These are phyloP conservation scores for Desmodus rotundus DNA, from an alignment of 2,113 vertebrate genomes.

Conservation along the genomic window DNA sequence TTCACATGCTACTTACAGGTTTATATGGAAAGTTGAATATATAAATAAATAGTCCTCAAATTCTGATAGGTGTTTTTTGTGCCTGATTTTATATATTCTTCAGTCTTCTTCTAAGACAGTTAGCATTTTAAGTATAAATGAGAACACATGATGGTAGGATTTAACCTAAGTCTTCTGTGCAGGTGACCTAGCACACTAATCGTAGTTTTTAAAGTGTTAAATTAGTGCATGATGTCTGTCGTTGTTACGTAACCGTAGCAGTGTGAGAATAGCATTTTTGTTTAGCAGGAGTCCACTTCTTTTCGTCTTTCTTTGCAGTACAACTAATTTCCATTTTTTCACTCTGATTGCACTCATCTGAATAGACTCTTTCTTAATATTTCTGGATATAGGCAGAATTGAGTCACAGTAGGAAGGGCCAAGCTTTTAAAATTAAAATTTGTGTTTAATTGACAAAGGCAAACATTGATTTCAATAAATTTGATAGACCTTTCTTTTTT, in stretches of 20 bases:
- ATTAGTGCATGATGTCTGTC: not conserved
- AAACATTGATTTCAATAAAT: not conserved
- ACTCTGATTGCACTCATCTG: not conserved
- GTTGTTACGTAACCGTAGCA: not conserved
- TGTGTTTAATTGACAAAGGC: not conserved
- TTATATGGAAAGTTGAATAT: not conserved
- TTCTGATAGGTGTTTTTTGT: not conserved
- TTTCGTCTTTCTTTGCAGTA: not conserved
- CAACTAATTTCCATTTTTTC: not conserved
- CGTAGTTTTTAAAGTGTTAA: not conserved
- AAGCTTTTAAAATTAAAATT: slow-evolving; percentile 23
- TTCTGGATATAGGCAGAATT: not conserved
- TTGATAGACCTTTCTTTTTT: not conserved
- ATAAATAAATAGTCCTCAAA: not conserved
- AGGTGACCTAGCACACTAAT: not conserved
- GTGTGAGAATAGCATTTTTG: not conserved
- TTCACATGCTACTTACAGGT: not conserved
- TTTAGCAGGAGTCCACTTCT: not conserved
- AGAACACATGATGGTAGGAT: not conserved
- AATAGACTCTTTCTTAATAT: not conserved
- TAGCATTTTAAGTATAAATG: not conserved
- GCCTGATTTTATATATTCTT: not conserved
- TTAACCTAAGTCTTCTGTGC: not conserved
- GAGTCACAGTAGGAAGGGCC: not conserved
- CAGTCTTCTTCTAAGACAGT: not conserved